Evolutionary conservation across 2,113 vertebrate genomes (phyloP).

Genomic region (Panthera tigris): DNA sequence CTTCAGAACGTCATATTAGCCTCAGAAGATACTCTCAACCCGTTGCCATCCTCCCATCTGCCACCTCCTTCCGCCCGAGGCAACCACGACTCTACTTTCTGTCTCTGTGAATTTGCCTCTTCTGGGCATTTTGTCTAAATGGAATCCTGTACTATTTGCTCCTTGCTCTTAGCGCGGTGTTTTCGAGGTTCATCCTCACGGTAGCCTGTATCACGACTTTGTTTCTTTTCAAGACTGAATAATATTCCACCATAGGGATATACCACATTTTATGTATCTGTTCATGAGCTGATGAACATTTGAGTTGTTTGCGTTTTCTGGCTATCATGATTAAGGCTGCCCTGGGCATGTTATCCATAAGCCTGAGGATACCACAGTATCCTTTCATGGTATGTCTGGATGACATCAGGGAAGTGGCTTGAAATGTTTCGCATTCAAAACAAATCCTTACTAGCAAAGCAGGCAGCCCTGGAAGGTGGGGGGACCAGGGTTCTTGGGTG

Average conservation of each 20-base stretch:
- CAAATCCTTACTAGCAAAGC: neutral
- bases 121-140: neutral
- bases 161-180: neutral
- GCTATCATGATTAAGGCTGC: neutral
- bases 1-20: neutral
- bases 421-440: neutral
- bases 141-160: neutral
- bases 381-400: fast-evolving
- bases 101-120: neutral
- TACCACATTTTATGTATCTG: neutral
- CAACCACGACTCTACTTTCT: neutral
- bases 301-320: neutral
- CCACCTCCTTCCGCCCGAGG: neutral
- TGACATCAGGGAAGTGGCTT: neutral
- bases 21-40: neutral
- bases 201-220: neutral
- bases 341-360: fast-evolving
- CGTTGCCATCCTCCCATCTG: neutral
- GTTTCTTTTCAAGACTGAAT: neutral
- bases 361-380: neutral
- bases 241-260: neutral
- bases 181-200: neutral
- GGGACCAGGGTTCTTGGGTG: too few species aligned
- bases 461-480: neutral
- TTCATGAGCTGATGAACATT: neutral